Evolutionary conservation across 2,113 vertebrate genomes (phyloP).

Genomic region (Gopherus evgoodei): DNA sequence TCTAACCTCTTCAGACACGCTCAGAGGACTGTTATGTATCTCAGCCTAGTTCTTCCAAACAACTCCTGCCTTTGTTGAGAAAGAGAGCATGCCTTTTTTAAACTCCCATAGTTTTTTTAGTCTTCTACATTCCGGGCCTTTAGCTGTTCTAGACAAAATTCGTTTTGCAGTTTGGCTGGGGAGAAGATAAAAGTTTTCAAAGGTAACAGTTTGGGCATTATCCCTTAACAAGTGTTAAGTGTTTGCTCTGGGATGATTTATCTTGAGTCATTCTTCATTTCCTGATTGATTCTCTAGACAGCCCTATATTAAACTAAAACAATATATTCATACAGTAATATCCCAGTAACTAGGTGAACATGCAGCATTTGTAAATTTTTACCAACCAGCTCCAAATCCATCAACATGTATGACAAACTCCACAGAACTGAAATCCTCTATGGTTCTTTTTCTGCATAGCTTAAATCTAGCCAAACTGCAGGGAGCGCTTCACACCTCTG

Average conservation of each 20-base stretch:
- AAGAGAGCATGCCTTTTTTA: neutral
- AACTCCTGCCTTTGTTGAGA: neutral
- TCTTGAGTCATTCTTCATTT: neutral
- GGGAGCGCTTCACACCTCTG: neutral
- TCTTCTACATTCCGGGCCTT: neutral
- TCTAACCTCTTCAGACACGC: neutral
- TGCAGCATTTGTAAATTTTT: neutral
- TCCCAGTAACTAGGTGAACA: neutral
- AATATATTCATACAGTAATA: neutral
- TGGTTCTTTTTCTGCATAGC: neutral
- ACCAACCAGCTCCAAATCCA: neutral
- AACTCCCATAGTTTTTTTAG: neutral
- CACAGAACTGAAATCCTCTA: neutral
- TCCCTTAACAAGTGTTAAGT: neutral
- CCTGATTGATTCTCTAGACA: neutral
- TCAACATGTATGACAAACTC: neutral
- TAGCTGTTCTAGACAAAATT: neutral
- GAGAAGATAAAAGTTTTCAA: neutral
- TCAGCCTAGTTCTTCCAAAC: neutral
- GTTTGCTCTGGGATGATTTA: neutral
- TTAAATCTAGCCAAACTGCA: neutral
- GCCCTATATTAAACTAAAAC: neutral
- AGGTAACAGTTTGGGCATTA: neutral
- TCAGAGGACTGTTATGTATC: neutral
- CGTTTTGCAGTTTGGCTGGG: neutral